Percentiles rank a stretch among this genome's conserved stretches.
These are phyloP conservation scores for Prochilodus magdalenae DNA, from an alignment of 2,113 vertebrate species.

Conservation along the genomic window DNA sequence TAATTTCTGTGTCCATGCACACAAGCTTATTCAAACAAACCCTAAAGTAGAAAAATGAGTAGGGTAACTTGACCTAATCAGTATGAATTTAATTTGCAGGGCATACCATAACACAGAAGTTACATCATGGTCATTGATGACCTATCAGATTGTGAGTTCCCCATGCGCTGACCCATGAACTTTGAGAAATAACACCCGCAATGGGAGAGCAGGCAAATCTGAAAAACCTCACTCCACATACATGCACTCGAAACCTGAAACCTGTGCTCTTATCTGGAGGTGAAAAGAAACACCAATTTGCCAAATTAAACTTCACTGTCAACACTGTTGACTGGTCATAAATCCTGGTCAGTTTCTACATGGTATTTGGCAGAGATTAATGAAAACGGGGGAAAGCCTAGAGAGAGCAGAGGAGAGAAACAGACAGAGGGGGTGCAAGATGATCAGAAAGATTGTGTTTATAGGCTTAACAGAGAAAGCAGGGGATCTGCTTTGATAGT, in stretches of 20 bases:
- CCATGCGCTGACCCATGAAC: conserved; percentile 7
- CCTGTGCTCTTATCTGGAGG: conserved; percentile 37
- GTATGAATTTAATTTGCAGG: conserved; percentile 39
- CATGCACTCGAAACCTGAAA: conserved; percentile 12
- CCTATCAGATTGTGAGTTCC: conserved; percentile 23
- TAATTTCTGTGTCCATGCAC: not conserved
- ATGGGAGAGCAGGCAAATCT: conserved; percentile 3
- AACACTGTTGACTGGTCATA: conserved; percentile 26
- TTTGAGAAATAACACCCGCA: conserved; percentile 41
- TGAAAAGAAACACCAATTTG: conserved; percentile 43
- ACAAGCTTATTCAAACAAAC: conserved; percentile 24
- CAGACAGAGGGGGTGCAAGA: not conserved
- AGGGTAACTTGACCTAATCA: conserved; percentile 12
- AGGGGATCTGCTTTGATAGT: conserved; percentile 2
- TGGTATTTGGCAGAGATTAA: conserved; percentile 1
- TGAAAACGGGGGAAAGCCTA: not conserved
- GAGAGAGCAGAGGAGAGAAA: not conserved
- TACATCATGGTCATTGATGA: conserved; percentile 35
- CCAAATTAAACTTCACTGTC: conserved; percentile 51
- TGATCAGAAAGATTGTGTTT: not conserved
- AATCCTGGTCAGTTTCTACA: conserved; percentile 21
- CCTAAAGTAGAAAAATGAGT: not conserved
- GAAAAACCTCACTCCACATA: not conserved
- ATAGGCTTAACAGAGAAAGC: not conserved
- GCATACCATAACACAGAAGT: conserved; percentile 11